phyloP scores from a whole-genome alignment of 2,113 vertebrate genomes.

The Promerops cafer region DNA sequence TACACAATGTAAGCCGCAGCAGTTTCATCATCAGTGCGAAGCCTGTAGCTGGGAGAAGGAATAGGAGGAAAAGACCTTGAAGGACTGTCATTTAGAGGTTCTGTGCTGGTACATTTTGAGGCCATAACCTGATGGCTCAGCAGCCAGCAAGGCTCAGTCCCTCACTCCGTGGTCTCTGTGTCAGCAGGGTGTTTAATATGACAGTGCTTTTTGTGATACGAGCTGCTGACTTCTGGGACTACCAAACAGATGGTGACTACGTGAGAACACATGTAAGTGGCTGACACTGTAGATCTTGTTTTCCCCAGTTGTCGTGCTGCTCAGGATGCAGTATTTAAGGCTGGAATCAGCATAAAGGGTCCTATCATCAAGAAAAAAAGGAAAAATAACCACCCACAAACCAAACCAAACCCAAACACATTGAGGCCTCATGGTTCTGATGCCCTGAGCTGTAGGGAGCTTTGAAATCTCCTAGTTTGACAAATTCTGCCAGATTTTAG shows the following conservation, averaged over 20 bases:
- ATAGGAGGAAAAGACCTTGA: not conserved
- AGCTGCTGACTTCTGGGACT: slow-evolving; percentile 48
- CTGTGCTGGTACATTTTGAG: not conserved
- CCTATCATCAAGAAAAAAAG: not conserved
- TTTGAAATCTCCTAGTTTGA: not conserved
- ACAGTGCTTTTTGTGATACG: not conserved
- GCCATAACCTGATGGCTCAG: slow-evolving; percentile 2
- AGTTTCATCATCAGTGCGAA: not conserved
- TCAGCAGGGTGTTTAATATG: slow-evolving; percentile 46
- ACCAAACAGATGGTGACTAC: slow-evolving; percentile 24
- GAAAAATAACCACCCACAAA: not conserved
- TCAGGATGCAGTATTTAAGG: not conserved
- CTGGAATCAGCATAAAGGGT: not conserved
- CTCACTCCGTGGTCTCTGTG: not conserved
- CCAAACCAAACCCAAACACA: not conserved
- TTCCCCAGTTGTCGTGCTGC: not conserved
- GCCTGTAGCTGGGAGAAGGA: not conserved
- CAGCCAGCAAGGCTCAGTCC: not conserved
- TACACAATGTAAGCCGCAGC: not conserved
- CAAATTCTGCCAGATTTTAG: not conserved
- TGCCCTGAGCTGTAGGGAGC: not conserved
- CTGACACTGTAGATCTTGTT: slow-evolving; percentile 41
- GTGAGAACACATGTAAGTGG: slow-evolving; percentile 38
- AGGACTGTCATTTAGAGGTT: not conserved
- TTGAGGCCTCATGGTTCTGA: not conserved